Evolutionary conservation across 2,797 vertebrate species (phyloP), one percentile per base, ranked within the genome.

Genomic region (Pipistrellus pygmaeus): DNA sequence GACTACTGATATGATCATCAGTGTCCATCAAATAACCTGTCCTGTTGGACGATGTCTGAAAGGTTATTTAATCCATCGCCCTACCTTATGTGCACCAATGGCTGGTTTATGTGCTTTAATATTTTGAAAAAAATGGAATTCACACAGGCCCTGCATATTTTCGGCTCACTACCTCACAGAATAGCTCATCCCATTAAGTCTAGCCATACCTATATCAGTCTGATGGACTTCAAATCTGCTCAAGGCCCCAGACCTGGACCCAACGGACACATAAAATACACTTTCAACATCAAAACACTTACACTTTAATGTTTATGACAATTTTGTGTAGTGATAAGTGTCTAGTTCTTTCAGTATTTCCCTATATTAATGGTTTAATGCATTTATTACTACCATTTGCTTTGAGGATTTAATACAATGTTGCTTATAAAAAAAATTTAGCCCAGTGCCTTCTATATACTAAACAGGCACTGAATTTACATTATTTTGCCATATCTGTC

Each of bases 61-160:
- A 92, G 30, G 0, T 80, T 46, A 88, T 35, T 80, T 35, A 55
- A 53, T 62, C 35, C 44, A 51, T 25, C 35, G 20, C 11, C 11
- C 6, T 15, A 73, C 1, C 38, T 8, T 12, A 8, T 3, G 1
- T 15, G 9, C 4, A 66, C 32, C 44, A 53, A 66, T 82, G 76
- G 5, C n/a, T 44, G 25, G 48, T 27, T 78, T 88, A 44, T 6
- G 35, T 35, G 23, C 20, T 80, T 91, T 85, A 48, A 21, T 57
- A 88, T 80, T 88, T 76, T 76, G 60, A 48, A n/a, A 64, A 64
- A 95, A 93, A 84, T 57, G 13, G 44, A 60, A 80, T 77, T 77
- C 46, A 76, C 4, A 64, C 0, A 30, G 0, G 35, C 38, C 32
- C n/a, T 89, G 38, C 44, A 6, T 7, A 81, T 86, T 95, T 91